Conservation (phyloP, 1,140 invertebrate genomes). For the Medauroidea extradentata region DNA sequence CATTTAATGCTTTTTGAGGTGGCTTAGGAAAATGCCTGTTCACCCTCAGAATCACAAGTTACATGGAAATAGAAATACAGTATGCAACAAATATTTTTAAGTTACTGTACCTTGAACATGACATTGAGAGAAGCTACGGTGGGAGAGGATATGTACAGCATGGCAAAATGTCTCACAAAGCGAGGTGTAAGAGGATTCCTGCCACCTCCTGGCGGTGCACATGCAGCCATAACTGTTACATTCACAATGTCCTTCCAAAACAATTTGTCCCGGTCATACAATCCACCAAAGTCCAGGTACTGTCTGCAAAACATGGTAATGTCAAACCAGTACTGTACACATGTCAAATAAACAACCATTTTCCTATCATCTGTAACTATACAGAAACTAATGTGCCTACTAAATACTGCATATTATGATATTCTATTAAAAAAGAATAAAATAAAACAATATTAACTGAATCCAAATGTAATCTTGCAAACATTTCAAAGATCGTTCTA, state of each 20-base stretch:
- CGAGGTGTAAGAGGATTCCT: conserved; percentile 77
- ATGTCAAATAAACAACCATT: neutral
- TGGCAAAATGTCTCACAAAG: conserved; percentile 81
- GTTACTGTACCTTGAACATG: conserved; percentile 75
- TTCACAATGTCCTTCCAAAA: conserved; percentile 85
- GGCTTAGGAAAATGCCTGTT: too few species aligned
- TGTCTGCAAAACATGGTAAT: conserved; percentile 53
- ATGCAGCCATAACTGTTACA: conserved; percentile 74
- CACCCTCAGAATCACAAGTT: too few species aligned
- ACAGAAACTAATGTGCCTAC: too few species aligned
- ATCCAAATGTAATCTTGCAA: too few species aligned
- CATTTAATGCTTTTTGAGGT: too few species aligned
- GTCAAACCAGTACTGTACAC: too few species aligned
- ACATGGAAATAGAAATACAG: too few species aligned
- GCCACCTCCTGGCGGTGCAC: conserved; percentile 85
- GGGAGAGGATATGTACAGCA: conserved; percentile 68
- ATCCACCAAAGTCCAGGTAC: conserved; percentile 73
- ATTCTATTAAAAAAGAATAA: neutral
- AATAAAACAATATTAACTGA: too few species aligned
- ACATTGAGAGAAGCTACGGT: conserved; percentile 69
- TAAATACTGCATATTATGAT: neutral
- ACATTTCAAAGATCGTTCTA: too few species aligned
- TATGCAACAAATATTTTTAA: too few species aligned
- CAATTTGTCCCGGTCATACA: conserved; percentile 81
- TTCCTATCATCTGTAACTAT: neutral